Percentiles rank a stretch among this genome's conserved stretches.
phyloP scores from a whole-genome alignment of 2,113 vertebrate genomes.

The Sebastes fasciatus region DNA sequence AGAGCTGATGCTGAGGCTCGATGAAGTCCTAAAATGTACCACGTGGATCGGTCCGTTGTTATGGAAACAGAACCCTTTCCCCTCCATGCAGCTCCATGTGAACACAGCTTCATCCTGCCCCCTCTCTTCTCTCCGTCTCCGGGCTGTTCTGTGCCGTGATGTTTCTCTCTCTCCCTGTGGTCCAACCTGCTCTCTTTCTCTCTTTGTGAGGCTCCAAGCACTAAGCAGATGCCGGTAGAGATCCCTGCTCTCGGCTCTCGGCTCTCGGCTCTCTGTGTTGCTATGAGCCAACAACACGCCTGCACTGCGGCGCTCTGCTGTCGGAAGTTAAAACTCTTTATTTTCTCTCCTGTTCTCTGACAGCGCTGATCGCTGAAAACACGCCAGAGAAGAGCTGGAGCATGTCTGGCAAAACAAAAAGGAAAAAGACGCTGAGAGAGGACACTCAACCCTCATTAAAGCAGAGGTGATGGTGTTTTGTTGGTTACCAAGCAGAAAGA shows the following conservation, averaged over 20 bases:
- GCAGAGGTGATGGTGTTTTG: not conserved
- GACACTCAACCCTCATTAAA: no score
- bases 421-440: not conserved
- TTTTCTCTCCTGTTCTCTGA: slow-evolving; percentile 10
- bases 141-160: not conserved
- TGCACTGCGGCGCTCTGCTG: slow-evolving; percentile 16
- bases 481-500: not conserved
- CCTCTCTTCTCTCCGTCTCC: slow-evolving; percentile 8
- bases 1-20: slow-evolving; percentile 2
- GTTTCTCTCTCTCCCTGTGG: slow-evolving; percentile 4
- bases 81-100: slow-evolving; percentile 23
- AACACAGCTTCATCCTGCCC: slow-evolving; percentile 26
- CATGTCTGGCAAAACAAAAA: not conserved
- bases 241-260: slow-evolving; percentile 18
- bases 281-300: not conserved
- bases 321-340: slow-evolving; percentile 13
- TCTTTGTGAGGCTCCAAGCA: not conserved
- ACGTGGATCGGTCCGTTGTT: slow-evolving; percentile 46
- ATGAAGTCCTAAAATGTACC: slow-evolving; percentile 27
- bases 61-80: slow-evolving; percentile 62
- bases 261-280: not conserved
- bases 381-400: not conserved
- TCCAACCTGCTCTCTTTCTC: not conserved
- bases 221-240: slow-evolving; percentile 34
- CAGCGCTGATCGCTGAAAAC: slow-evolving; percentile 3